A percentile compares a stretch with the other conserved stretches of the same genome.
Evolutionary conservation across 2,888 invertebrate genomes (phyloP).

Genomic region (Axea sp.): DNA sequence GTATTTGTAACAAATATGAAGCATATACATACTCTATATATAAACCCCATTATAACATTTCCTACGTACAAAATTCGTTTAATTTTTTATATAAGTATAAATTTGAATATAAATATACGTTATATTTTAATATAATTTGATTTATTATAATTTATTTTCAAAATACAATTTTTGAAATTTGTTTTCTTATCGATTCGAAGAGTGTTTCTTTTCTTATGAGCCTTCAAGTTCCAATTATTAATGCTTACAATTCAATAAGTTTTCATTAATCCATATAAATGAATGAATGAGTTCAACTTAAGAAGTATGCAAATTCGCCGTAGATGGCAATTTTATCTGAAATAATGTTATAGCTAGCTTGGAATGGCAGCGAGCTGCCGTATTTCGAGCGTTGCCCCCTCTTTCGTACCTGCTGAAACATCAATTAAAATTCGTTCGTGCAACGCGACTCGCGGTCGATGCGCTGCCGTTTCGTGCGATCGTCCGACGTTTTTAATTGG

Average conservation of each 20-base stretch:
- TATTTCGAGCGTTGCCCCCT: slow-evolving; percentile 50
- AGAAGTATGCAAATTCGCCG: slow-evolving; percentile 32
- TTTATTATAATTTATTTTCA: too few species aligned
- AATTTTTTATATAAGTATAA: too few species aligned
- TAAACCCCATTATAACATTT: too few species aligned
- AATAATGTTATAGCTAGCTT: slow-evolving; percentile 45
- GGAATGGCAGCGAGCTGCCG: slow-evolving; percentile 47
- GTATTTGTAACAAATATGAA: too few species aligned
- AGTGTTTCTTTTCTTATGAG: too few species aligned
- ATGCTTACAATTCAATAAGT: slow-evolving; percentile 40
- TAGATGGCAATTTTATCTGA: slow-evolving; percentile 30
- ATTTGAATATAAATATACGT: too few species aligned
- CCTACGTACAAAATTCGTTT: too few species aligned
- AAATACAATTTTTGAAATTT: too few species aligned
- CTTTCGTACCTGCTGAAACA: slow-evolving; percentile 73
- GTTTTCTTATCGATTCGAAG: too few species aligned
- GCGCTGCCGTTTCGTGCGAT: slow-evolving; percentile 74
- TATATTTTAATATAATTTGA: too few species aligned
- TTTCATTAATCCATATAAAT: slow-evolving; percentile 35
- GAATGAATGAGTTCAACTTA: slow-evolving; percentile 14
- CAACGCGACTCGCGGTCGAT: slow-evolving; percentile 72
- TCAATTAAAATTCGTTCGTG: slow-evolving; percentile 77
- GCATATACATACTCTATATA: too few species aligned
- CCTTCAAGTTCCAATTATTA: too few species aligned
- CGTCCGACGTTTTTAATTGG: slow-evolving; percentile 77